These are phyloP conservation scores for Cylas formicarius DNA, from an alignment of 1,140 invertebrate species.

Conservation along the genomic window DNA sequence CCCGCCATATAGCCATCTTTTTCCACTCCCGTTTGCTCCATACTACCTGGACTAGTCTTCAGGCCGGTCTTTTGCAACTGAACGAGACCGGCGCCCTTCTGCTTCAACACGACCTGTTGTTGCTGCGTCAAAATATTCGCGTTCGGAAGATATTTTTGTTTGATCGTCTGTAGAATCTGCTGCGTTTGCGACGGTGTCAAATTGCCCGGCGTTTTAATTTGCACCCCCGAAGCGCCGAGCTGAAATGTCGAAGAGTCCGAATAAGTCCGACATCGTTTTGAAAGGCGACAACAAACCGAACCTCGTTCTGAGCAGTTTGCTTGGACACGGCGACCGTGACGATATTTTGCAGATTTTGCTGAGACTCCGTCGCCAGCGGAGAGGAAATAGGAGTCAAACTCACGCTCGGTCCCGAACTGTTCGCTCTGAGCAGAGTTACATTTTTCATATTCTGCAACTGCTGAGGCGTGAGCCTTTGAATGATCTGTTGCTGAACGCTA, in stretches of 20 bases:
- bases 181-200: conserved; percentile 44
- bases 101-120: conserved; percentile 34
- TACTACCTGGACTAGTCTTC: conserved; percentile 8
- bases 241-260: too few species aligned
- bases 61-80: conserved; percentile 33
- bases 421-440: conserved; percentile 30
- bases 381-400: neutral
- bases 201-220: conserved; percentile 33
- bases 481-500: conserved; percentile 31
- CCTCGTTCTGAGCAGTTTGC: conserved; percentile 15
- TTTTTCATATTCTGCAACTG: conserved; percentile 38
- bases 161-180: conserved; percentile 43
- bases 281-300: neutral
- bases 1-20: conserved; percentile 4
- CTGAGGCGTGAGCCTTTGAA: conserved; percentile 35
- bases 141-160: conserved; percentile 38
- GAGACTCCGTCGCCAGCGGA: conserved; percentile 7
- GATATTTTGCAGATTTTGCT: conserved; percentile 12
- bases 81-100: conserved; percentile 31
- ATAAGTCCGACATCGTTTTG: too few species aligned
- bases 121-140: conserved; percentile 30
- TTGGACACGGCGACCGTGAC: conserved; percentile 20
- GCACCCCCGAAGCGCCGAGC: conserved; percentile 14
- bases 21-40: conserved; percentile 10
- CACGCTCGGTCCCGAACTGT: conserved; percentile 17